These are phyloP conservation scores for Argyrosomus regius DNA, from an alignment of 2,797 vertebrate genomes.

Conservation along the genomic window DNA sequence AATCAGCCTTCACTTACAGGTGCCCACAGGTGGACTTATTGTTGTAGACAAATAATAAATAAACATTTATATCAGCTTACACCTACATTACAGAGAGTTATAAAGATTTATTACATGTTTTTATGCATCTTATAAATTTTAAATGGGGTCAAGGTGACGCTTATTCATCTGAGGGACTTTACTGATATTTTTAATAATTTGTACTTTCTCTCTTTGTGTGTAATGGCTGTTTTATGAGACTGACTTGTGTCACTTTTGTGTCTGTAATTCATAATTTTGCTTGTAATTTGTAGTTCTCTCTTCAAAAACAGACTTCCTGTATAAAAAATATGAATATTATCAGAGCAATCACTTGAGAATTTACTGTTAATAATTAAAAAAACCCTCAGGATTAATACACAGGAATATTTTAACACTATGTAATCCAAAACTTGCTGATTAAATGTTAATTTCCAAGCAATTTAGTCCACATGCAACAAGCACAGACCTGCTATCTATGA, in stretches of 20 bases:
- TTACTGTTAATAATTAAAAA: not conserved
- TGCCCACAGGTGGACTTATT: not conserved
- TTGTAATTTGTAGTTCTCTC: not conserved
- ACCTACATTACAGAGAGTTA: not conserved
- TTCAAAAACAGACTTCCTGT: not conserved
- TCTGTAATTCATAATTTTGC: not conserved
- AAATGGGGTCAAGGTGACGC: not conserved
- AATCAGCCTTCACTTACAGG: not conserved
- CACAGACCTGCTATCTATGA: not conserved
- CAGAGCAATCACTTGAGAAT: not conserved
- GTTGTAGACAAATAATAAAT: not conserved
- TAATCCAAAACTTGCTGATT: conserved; percentile 2
- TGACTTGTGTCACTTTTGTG: not conserved
- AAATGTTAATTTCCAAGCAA: not conserved
- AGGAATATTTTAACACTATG: not conserved
- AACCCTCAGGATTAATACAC: not conserved
- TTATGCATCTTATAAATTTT: not conserved
- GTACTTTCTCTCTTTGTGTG: not conserved
- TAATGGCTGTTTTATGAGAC: not conserved
- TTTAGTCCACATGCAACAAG: not conserved
- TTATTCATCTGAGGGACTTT: not conserved
- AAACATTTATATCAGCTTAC: not conserved
- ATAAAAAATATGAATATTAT: not conserved
- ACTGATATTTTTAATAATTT: conserved; percentile 1
- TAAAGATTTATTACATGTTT: not conserved